These are phyloP conservation scores for Ophraella communa DNA, from an alignment of 2,888 invertebrate genomes.

Conservation along the genomic window DNA sequence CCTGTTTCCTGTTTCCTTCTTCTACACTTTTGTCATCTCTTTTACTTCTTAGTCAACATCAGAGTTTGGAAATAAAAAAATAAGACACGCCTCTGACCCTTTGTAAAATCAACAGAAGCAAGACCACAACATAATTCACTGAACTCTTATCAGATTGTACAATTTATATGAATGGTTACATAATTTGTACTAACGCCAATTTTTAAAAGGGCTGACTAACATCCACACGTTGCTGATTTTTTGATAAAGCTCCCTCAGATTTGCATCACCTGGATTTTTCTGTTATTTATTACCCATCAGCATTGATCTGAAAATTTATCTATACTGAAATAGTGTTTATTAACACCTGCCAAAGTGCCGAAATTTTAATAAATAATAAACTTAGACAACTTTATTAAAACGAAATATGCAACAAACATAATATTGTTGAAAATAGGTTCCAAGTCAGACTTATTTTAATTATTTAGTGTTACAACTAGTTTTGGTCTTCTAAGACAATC, in stretches of 20 bases:
- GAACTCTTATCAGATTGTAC: background rate
- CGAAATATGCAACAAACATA: no score
- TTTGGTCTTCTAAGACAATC: no score
- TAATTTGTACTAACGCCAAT: slow-evolving; percentile 3
- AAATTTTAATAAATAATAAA: no score
- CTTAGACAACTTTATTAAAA: no score
- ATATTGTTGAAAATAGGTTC: no score
- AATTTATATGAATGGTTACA: background rate
- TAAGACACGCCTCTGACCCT: background rate
- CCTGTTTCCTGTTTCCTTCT: no score
- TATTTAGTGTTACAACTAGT: no score
- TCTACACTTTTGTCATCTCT: no score
- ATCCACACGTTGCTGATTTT: background rate
- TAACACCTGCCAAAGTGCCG: background rate
- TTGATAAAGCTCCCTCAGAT: background rate
- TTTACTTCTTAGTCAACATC: no score
- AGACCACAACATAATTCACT: background rate
- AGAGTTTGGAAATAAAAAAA: no score
- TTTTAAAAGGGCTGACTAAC: background rate
- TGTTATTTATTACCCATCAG: background rate
- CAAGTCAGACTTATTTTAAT: no score
- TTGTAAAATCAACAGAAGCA: background rate
- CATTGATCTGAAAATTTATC: background rate
- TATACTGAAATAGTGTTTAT: background rate
- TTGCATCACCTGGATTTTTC: background rate